Evolutionary conservation across 2,888 invertebrate genomes (phyloP), one percentile per base, ranked within the genome.

Genomic region (Acanthopleura granulata): DNA sequence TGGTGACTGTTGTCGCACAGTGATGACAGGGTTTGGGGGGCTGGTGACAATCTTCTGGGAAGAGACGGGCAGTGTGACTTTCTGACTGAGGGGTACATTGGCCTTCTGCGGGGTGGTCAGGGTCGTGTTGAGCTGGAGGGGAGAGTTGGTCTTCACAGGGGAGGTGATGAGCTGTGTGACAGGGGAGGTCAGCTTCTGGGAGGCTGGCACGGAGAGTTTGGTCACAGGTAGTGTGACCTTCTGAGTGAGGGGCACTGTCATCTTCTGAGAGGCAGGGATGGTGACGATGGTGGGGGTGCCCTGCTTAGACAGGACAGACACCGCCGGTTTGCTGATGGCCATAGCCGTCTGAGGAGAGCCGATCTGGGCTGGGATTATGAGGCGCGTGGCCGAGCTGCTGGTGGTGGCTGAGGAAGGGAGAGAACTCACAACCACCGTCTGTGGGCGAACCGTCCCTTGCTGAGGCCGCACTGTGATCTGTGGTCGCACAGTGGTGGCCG

Each of bases 301-400:
- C 16, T 74, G 40, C 61, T 49, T 62, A 25, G 72, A 50, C 0
- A 75, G 40, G 11, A 69, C 72, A 16, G 71, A 62, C 15, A 66
- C 69, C 4, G 74, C 25, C 30, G 61, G 66, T 66, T 66, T 69
- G n/a, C 74, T 49, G 14, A 77, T 51, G 61, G 78, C 57, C 18
- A 66, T 30, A 14, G 72, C 73, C 0, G 74, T 61, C 6, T 74
- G 22, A 25, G 71, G 62, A n/a, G 79, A 57, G 1, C 76, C 73
- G 1, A 77, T 49, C 73, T 76, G 78, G 27, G 81, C 75, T 25
- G 82, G 82, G 30, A 83, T 79, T 49, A 83, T 78, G 16, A 82
- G 77, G 12, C 82, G 77, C 6, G 82, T 80, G 29, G 78, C 49
- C 1, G 18, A n/a, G 14, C 49, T 16, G 6, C 18, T 25, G 22